A percentile compares a stretch with the other conserved stretches of the same genome.
phyloP scores from a whole-genome alignment of 2,113 vertebrate genomes.

The Solenodon paradoxus region DNA sequence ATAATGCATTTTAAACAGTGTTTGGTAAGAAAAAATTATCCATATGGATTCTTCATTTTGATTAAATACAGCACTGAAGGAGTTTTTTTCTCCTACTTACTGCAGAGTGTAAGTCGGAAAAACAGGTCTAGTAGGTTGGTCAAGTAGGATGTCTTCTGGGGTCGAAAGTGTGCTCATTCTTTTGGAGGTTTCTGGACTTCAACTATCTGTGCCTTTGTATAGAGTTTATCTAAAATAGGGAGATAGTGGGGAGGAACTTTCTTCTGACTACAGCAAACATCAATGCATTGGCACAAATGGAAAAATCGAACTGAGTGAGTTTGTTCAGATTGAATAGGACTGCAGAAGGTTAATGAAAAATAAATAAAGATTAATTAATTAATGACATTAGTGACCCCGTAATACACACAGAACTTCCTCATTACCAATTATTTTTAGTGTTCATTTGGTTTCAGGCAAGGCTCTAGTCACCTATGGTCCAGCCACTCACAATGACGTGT shows the following conservation, averaged over 20 bases:
- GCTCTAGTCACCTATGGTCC: neutral
- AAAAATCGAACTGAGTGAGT: neutral
- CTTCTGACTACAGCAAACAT: neutral
- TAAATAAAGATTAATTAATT: conserved; percentile 13
- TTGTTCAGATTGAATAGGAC: conserved; percentile 37
- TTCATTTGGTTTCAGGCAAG: neutral
- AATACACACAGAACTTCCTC: neutral
- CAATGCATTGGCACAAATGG: neutral
- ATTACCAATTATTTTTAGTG: neutral
- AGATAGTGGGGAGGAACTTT: neutral
- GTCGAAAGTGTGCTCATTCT: neutral
- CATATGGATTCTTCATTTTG: neutral
- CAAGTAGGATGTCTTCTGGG: neutral
- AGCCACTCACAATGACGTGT: neutral
- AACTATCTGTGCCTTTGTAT: neutral
- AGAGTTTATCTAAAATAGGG: neutral
- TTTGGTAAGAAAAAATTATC: conserved; percentile 32
- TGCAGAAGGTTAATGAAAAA: conserved; percentile 23
- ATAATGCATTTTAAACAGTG: conserved; percentile 31
- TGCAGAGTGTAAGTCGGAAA: neutral
- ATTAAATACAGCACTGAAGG: neutral
- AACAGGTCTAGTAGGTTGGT: neutral
- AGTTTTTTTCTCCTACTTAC: neutral
- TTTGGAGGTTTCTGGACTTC: neutral
- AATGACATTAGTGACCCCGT: neutral